Conservation (phyloP, 2,797 vertebrate genomes). For the Hozukius guyotensis region DNA sequence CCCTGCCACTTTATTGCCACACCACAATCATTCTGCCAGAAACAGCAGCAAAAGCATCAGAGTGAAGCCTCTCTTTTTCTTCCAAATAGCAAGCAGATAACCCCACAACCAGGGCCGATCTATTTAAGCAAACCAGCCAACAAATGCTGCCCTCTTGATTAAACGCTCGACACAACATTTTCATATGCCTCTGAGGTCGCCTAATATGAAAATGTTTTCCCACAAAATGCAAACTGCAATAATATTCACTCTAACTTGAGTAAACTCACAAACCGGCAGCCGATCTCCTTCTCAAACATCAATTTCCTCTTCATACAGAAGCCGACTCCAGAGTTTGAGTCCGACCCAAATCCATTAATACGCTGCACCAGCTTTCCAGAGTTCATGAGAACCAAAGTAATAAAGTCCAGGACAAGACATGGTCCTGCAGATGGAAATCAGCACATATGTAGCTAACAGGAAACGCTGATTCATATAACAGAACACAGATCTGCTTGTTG, state of each 20-base stretch:
- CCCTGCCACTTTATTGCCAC: slow-evolving; percentile 42
- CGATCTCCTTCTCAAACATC: slow-evolving; percentile 43
- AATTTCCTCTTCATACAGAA: slow-evolving; percentile 62
- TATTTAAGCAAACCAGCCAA: slow-evolving; percentile 20
- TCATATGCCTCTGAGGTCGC: background rate
- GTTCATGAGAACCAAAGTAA: slow-evolving; percentile 32
- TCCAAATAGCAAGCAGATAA: slow-evolving; percentile 28
- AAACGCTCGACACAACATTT: slow-evolving; percentile 27
- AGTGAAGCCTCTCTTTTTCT: slow-evolving; percentile 38
- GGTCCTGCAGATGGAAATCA: slow-evolving; percentile 40
- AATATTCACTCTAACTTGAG: slow-evolving; percentile 10
- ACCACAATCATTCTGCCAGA: slow-evolving; percentile 43
- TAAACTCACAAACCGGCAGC: slow-evolving; percentile 12
- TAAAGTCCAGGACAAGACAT: slow-evolving; percentile 35
- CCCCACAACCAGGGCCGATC: background rate
- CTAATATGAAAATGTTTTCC: slow-evolving; percentile 5
- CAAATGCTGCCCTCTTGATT: background rate
- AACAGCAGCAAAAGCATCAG: slow-evolving; percentile 41
- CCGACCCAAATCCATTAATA: slow-evolving; percentile 30
- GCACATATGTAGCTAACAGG: slow-evolving; percentile 1
- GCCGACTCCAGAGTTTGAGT: slow-evolving; percentile 15
- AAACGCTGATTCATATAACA: background rate
- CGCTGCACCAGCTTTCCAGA: slow-evolving; percentile 6
- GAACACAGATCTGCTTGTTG: background rate
- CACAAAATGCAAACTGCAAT: background rate